Evolutionary conservation across 1,140 invertebrate species (phyloP).

Genomic region (Vanessa atalanta): DNA sequence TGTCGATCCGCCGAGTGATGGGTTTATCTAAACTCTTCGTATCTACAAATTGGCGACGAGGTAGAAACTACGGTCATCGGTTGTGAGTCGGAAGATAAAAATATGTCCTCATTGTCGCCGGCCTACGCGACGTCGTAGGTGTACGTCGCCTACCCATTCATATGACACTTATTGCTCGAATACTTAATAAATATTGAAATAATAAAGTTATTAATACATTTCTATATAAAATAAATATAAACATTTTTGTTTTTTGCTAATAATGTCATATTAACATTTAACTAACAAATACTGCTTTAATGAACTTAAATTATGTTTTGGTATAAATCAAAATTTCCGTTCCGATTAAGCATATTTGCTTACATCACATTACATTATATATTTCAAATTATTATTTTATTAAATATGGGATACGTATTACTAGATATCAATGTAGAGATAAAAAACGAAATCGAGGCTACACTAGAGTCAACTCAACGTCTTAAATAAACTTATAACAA

Average conservation of each 20-base stretch:
- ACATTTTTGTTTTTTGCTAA: neutral
- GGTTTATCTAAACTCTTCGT: conserved; percentile 42
- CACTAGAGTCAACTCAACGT: too few species aligned
- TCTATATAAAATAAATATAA: neutral
- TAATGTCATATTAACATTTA: too few species aligned
- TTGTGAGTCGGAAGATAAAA: conserved; percentile 47
- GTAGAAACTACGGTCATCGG: conserved; percentile 50
- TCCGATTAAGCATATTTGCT: neutral
- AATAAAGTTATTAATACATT: neutral
- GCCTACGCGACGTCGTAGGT: conserved; percentile 39
- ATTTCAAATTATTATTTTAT: too few species aligned
- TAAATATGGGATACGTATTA: too few species aligned
- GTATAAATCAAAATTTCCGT: neutral
- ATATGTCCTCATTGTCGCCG: conserved; percentile 44
- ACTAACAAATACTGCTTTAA: too few species aligned
- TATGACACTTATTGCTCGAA: conserved; percentile 22
- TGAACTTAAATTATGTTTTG: too few species aligned
- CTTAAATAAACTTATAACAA: too few species aligned
- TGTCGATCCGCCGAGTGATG: conserved; percentile 30
- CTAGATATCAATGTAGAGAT: too few species aligned
- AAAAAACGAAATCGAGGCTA: too few species aligned
- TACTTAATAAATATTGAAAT: conserved; percentile 1
- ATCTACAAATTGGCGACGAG: conserved; percentile 44
- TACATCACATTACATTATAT: neutral
- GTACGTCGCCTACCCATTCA: conserved; percentile 39